Percentiles rank a stretch among this genome's conserved stretches.
Conservation (phyloP, 2,888 invertebrate genomes). For the Caenorhabditis becei region DNA sequence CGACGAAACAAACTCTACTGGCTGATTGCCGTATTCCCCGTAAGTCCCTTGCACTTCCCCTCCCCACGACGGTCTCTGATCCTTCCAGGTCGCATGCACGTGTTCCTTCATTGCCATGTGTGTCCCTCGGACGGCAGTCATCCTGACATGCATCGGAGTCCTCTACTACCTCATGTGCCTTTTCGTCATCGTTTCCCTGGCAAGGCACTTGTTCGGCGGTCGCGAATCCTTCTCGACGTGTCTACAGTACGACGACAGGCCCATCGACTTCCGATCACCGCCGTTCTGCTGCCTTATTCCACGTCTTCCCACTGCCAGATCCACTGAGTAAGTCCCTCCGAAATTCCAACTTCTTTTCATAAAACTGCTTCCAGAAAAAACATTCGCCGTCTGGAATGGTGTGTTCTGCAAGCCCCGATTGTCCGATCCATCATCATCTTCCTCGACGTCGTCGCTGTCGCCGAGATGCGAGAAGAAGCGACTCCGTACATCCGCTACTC, state of each 20-base stretch:
- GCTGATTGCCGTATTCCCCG: slow-evolving; percentile 78
- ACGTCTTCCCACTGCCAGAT: slow-evolving; percentile 73
- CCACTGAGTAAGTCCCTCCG: slow-evolving; percentile 66
- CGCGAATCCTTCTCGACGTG: slow-evolving; percentile 65
- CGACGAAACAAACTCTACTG: slow-evolving; percentile 79
- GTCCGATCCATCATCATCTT: slow-evolving; percentile 79
- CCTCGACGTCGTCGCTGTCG: slow-evolving; percentile 74
- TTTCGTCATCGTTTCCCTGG: slow-evolving; percentile 79
- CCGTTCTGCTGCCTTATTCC: slow-evolving; percentile 79
- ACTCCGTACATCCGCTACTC: slow-evolving; percentile 73
- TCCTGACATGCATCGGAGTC: slow-evolving; percentile 76
- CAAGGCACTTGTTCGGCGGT: slow-evolving; percentile 73
- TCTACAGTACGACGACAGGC: slow-evolving; percentile 65
- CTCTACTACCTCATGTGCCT: slow-evolving; percentile 80
- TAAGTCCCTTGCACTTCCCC: background rate
- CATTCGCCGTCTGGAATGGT: slow-evolving; percentile 77
- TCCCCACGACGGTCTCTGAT: background rate
- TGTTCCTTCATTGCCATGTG: slow-evolving; percentile 79
- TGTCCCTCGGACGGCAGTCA: slow-evolving; percentile 76
- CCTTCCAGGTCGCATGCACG: slow-evolving; percentile 73
- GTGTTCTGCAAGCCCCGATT: slow-evolving; percentile 80
- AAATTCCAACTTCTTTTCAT: background rate
- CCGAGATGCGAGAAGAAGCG: slow-evolving; percentile 70
- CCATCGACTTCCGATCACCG: slow-evolving; percentile 77
- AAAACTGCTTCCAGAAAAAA: slow-evolving; percentile 68